Base-by-base conservation (phyloP, 2,888 invertebrate species). In the Rhingia rostrata region DNA sequence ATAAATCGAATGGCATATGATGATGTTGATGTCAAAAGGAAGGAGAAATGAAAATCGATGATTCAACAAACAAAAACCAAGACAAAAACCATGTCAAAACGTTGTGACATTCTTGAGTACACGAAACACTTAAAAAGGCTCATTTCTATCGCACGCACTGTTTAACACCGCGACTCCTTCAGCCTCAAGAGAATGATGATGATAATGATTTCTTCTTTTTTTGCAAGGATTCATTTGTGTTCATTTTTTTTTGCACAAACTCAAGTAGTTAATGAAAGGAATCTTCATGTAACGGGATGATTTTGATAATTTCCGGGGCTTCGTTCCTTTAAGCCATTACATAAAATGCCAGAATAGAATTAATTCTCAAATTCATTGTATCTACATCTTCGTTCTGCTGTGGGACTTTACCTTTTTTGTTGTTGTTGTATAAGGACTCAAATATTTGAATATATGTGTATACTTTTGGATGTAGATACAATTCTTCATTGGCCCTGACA, bases 1-100 rank as follows among this genome's bases (percentile, higher is more conserved):
- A 54, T 70, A 81, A 81, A 70, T 82, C 66, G 70, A 83, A 73
- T 63, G 39, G 61, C 72, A 78, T 73, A 79, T 83, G 79, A 79
- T 83, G 69, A 49, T 83, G 58, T 83, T 67, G 61, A 78, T 69
- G 83, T 78, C 67, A 64, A 63, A 69, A 41, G 51, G 49, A 69
- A 41, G 45, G 49, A 73, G 10, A 66, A 67, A 47, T 37, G 43
- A 67, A 83, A 83, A 83, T 83, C 82, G 72, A 83, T 82, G 64
- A 22, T 12, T 47, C 47, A 58, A 30, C 14, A 6, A 22, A 63
- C 6, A 1, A 66, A 67, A 37, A 9, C 14, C 37, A 61, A 9
- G 30, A 69, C 61, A 56, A 41, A 60, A 53, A 60, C 30, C 22
- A 47, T 60, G 45, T 51, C 67, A 75, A 70, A 72, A 66, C 67